These are phyloP conservation scores for Psittacara wagleri DNA, from an alignment of 2,113 vertebrate genomes.

Conservation along the genomic window DNA sequence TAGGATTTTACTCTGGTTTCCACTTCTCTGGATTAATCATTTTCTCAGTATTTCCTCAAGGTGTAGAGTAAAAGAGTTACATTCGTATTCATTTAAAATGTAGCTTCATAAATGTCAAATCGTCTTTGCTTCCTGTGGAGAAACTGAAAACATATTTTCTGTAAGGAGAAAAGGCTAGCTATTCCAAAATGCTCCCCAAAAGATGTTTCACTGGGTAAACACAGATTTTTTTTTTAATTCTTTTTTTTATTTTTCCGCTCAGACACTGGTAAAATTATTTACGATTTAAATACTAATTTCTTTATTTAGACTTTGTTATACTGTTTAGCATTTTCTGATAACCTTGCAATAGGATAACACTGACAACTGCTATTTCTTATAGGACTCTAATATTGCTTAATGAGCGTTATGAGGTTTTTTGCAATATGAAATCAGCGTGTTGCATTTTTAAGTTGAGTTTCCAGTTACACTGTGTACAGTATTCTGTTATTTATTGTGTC, in stretches of 20 bases:
- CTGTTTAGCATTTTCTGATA: neutral
- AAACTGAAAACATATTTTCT: neutral
- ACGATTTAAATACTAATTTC: neutral
- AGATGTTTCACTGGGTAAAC: neutral
- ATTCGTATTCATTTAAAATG: neutral
- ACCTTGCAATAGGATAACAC: conserved; percentile 19
- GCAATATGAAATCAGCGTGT: conserved; percentile 52
- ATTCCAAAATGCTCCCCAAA: neutral
- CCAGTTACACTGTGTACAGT: conserved; percentile 41
- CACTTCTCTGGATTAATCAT: neutral
- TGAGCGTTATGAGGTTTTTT: conserved; percentile 11
- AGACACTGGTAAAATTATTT: neutral
- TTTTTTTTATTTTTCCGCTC: neutral
- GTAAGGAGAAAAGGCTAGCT: neutral
- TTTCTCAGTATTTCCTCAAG: neutral
- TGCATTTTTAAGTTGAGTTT: conserved; percentile 57
- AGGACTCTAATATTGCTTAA: conserved; percentile 35
- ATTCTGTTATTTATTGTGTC: conserved; percentile 71
- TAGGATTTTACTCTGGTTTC: neutral
- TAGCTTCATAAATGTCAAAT: neutral
- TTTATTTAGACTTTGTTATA: neutral
- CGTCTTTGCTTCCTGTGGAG: neutral
- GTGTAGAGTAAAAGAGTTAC: neutral
- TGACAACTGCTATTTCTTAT: conserved; percentile 22
- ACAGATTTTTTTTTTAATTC: neutral